These are phyloP conservation scores for Platichthys flesus DNA, from an alignment of 2,113 vertebrate genomes.

Conservation along the genomic window DNA sequence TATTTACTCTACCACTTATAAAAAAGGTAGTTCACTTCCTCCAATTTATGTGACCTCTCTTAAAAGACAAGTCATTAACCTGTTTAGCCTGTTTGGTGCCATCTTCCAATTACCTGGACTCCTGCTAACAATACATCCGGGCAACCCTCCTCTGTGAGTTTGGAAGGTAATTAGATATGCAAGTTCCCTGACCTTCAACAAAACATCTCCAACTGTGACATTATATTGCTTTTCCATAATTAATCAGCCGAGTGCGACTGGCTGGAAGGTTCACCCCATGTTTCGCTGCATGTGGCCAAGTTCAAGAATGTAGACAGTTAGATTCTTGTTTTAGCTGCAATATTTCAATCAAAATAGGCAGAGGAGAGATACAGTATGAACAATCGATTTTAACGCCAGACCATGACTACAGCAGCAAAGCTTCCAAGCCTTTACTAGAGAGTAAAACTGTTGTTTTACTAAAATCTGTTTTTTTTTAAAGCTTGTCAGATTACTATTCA, in stretches of 20 bases:
- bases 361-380: too few relatives aligned
- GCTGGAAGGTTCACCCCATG: slow-evolving; percentile 12
- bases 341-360: not conserved
- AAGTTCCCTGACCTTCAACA: slow-evolving; percentile 35
- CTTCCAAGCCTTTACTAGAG: not conserved
- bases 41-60: not conserved
- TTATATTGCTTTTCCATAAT: slow-evolving; percentile 57
- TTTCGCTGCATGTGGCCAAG: slow-evolving; percentile 15
- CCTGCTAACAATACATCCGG: slow-evolving; percentile 2
- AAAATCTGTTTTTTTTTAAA: too few relatives aligned
- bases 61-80: slow-evolving; percentile 7
- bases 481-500: too few relatives aligned
- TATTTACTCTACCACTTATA: not conserved
- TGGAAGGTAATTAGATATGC: slow-evolving; percentile 35
- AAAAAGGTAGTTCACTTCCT: not conserved
- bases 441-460: not conserved
- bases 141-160: slow-evolving; percentile 2
- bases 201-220: slow-evolving; percentile 41
- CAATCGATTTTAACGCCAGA: not conserved
- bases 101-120: slow-evolving; percentile 25
- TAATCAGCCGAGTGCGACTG: slow-evolving; percentile 25
- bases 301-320: slow-evolving; percentile 22
- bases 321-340: slow-evolving; percentile 24
- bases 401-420: not conserved
- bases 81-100: not conserved